A percentile compares a stretch with the other conserved stretches of the same genome.
Evolutionary conservation across 2,113 vertebrate genomes (phyloP).

Genomic region (Melanerpes aurifrons): DNA sequence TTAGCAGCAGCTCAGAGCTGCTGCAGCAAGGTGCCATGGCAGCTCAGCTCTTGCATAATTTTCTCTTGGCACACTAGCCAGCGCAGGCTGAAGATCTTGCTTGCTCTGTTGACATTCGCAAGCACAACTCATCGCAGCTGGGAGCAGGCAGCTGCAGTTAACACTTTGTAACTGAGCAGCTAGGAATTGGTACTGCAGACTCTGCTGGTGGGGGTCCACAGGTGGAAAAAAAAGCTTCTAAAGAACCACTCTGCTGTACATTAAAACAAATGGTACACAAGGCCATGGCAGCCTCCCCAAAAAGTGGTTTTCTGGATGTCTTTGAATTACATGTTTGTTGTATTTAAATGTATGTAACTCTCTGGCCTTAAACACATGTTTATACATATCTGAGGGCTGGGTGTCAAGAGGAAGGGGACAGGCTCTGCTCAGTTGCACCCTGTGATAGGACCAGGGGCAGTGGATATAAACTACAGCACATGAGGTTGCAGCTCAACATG

Average conservation of each 20-base stretch:
- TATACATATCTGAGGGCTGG: no score
- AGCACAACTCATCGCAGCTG: neutral
- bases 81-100: neutral
- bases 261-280: neutral
- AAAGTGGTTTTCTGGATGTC: neutral
- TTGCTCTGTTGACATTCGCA: neutral
- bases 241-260: neutral
- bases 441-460: no score
- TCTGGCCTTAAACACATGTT: neutral
- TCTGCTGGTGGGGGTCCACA: accelerated
- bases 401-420: no score
- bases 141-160: neutral
- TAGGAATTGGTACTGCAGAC: neutral
- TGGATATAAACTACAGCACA: no score
- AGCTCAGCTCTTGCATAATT: neutral
- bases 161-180: neutral
- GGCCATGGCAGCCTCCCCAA: neutral
- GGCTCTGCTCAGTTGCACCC: no score
- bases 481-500: no score
- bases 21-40: neutral
- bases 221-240: neutral
- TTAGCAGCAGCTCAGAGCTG: neutral
- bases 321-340: neutral
- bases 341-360: neutral
- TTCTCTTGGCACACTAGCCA: neutral